These are phyloP conservation scores for Euwallacea similis DNA, from an alignment of 1,140 invertebrate species.

Conservation along the genomic window DNA sequence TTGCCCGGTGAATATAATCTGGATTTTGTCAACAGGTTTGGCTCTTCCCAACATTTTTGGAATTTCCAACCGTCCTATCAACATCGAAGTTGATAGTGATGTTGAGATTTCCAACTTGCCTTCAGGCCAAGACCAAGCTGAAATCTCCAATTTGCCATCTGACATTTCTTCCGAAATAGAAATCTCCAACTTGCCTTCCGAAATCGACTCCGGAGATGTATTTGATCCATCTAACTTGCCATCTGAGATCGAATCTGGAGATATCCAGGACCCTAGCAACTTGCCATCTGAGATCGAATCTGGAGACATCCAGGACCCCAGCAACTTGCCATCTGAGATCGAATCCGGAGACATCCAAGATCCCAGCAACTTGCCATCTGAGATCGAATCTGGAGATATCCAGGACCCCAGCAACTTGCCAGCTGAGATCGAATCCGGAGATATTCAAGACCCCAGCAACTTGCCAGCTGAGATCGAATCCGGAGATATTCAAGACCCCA, in stretches of 20 bases:
- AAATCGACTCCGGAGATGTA: constrained; percentile 2
- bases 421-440: neutral
- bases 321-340: constrained; percentile 8
- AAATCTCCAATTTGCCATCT: constrained; percentile 18
- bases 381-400: constrained; percentile 1
- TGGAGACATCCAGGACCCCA: neutral
- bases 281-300: constrained; percentile 18
- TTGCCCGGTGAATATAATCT: neutral
- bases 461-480: constrained; percentile 18
- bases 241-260: neutral
- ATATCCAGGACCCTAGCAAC: neutral
- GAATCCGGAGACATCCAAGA: neutral
- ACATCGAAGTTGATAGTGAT: constrained; percentile 9
- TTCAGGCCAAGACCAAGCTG: neutral
- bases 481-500: neutral
- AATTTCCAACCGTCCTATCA: constrained; percentile 17
- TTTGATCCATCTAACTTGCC: constrained; percentile 15
- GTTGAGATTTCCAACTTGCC: constrained; percentile 23
- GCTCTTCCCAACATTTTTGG: constrained; percentile 1
- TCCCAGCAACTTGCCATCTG: constrained; percentile 11
- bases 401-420: constrained; percentile 1
- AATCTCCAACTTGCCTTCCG: constrained; percentile 13
- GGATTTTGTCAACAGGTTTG: neutral
- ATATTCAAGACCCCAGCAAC: neutral
- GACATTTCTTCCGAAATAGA: neutral